Base-by-base conservation (phyloP, 2,888 invertebrate genomes). In the Tetrapedia diversipes region DNA sequence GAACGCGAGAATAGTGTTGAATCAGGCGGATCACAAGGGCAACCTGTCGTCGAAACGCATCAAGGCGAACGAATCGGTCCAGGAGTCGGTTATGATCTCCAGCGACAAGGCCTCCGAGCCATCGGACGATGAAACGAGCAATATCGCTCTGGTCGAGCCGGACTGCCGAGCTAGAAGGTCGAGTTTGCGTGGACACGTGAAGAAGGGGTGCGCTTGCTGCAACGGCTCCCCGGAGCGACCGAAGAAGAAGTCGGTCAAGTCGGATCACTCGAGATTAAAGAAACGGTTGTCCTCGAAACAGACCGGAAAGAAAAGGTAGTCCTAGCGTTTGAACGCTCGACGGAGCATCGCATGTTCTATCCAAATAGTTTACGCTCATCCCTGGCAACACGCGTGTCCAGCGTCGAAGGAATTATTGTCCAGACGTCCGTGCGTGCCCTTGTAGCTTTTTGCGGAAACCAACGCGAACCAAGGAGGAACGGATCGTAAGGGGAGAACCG, bases 201-300 rank as follows among this genome's bases (percentile, higher is more conserved):
- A 94, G 82, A 93, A 94, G 49, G 94, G 94, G 61, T 95, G 95
- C 86, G 93, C 93, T 41, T 95, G 95, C 89, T 95, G 95, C 89
- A 93, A 92, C 87, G 94, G 94, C 8, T 92, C 93, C 0, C 93
- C 94, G 0, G 93, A 93, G 3, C 92, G 94, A 10, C 92, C 92
- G 34, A 91, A 93, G 51, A 92, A 94, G 63, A 93, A 94, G 83
- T 64, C 85, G 4, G 84, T 87, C 3, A 91, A 89, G 53, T 61
- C 89, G 27, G 91, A 91, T 53, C 89, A 90, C 37, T 54, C 75
- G 59, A 90, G 87, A 60, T 64, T 89, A 27, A 90, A 91, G 82
- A 91, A 90, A 75, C 89, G 89, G 72, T 68, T 88, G 61, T 77
- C 84, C 22, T 80, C 88, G 75, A 91, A 91, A 74, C 89, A 88